phyloP scores from a whole-genome alignment of 37 sponge, comb jelly and placozoan genomes.

The Crambe crambe region DNA sequence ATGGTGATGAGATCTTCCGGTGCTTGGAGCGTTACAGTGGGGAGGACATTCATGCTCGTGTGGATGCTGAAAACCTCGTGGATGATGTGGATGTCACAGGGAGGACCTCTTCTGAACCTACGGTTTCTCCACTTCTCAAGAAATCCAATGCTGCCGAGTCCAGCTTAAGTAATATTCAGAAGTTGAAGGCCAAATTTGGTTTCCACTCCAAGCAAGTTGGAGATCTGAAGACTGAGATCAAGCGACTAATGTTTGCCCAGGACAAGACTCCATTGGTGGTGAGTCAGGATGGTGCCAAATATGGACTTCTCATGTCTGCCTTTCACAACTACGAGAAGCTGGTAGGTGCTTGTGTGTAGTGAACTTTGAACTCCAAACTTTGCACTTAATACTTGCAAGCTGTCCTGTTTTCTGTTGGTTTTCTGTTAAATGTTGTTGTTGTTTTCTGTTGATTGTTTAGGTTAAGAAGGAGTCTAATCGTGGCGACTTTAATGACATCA shows the following conservation, averaged over 20 bases:
- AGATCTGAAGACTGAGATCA: conserved; percentile 52
- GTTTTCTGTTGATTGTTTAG: conserved; percentile 8
- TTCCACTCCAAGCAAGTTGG: not conserved
- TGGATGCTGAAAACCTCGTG: conserved; percentile 20
- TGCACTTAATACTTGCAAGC: no score
- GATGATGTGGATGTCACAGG: not conserved
- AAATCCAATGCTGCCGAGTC: not conserved
- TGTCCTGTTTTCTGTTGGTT: not conserved
- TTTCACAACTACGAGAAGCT: conserved; percentile 51
- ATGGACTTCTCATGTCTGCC: conserved; percentile 44
- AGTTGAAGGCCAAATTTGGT: not conserved
- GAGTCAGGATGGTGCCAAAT: conserved; percentile 19
- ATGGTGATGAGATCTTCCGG: conserved; percentile 26
- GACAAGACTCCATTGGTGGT: conserved; percentile 10
- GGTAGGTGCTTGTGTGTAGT: conserved; percentile 22
- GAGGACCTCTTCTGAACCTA: not conserved
- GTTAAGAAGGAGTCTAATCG: conserved; percentile 38
- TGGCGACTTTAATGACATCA: conserved; percentile 18
- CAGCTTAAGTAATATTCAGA: conserved; percentile 11
- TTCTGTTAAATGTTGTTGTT: not conserved
- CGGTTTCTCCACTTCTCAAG: not conserved
- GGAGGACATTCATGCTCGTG: conserved; percentile 8
- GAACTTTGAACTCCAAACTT: no score
- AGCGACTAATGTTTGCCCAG: conserved; percentile 49
- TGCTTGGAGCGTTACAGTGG: conserved; percentile 11